Evolutionary conservation across 2,888 invertebrate species (phyloP).

Genomic region (Phrixothrix hirtus): DNA sequence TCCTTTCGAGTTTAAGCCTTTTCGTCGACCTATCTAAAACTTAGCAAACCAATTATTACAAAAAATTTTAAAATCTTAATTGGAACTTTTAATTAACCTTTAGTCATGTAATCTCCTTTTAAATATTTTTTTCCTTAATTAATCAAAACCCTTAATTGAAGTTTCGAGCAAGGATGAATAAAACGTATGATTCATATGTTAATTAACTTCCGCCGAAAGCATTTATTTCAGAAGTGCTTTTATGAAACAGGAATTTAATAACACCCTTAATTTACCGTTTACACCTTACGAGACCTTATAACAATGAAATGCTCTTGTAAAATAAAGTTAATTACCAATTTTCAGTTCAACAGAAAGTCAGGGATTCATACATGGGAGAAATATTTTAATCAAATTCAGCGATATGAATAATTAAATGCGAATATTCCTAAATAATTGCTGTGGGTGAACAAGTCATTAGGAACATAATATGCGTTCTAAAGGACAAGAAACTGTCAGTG

Average conservation of each 20-base stretch:
- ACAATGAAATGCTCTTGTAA: no score
- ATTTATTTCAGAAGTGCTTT: conserved; percentile 2
- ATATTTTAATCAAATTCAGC: no score
- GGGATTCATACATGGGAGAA: no score
- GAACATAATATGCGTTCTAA: conserved; percentile 13
- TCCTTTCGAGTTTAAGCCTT: conserved; percentile 17
- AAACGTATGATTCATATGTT: conserved; percentile 19
- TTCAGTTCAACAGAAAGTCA: no score
- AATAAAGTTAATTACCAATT: no score
- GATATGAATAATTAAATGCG: no score
- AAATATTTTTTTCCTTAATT: conserved; percentile 24
- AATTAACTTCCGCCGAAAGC: conserved; percentile 12
- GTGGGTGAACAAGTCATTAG: not conserved
- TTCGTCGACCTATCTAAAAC: conserved; percentile 7
- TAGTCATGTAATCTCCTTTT: conserved; percentile 18
- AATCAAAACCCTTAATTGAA: conserved; percentile 24
- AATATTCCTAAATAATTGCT: no score
- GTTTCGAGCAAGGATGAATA: conserved; percentile 11
- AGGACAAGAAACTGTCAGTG: conserved; percentile 17
- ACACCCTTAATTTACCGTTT: conserved; percentile 8
- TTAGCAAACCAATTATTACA: conserved; percentile 18
- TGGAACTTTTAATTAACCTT: conserved; percentile 24
- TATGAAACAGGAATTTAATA: not conserved
- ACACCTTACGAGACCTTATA: no score
- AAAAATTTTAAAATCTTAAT: conserved; percentile 20